Evolutionary conservation across 2,113 vertebrate genomes (phyloP).

Genomic region (Caracal caracal): DNA sequence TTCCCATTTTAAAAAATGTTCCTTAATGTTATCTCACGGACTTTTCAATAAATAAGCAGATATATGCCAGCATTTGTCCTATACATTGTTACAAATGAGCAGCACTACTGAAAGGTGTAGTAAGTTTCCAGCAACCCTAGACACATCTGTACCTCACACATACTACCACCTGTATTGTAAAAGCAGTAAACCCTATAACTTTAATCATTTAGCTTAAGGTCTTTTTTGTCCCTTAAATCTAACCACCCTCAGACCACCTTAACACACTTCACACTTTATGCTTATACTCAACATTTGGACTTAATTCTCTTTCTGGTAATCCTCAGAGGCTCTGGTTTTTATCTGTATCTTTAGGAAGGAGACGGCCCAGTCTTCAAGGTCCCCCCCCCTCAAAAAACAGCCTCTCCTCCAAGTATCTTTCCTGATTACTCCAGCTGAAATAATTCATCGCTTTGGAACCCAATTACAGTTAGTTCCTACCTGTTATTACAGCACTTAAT

Average conservation of each 20-base stretch:
- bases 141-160: not conserved
- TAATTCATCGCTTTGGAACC: not conserved
- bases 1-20: not conserved
- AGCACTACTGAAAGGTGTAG: not conserved
- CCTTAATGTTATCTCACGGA: not conserved
- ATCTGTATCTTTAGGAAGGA: not conserved
- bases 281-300: not conserved
- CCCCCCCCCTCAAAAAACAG: not conserved
- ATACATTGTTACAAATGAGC: not conserved
- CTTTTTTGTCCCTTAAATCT: not conserved
- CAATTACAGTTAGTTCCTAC: not conserved
- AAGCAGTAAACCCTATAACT: not conserved
- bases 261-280: not conserved
- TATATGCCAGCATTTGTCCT: not conserved
- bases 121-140: not conserved
- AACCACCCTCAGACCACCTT: not conserved
- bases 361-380: not conserved
- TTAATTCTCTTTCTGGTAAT: not conserved
- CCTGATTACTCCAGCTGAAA: not conserved
- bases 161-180: not conserved
- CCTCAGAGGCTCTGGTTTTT: not conserved
- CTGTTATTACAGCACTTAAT: not conserved
- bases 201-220: not conserved
- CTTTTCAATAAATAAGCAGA: not conserved
- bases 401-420: not conserved